These are phyloP conservation scores for Lagorchestes hirsutus DNA, from an alignment of 2,797 vertebrate genomes.

Conservation along the genomic window DNA sequence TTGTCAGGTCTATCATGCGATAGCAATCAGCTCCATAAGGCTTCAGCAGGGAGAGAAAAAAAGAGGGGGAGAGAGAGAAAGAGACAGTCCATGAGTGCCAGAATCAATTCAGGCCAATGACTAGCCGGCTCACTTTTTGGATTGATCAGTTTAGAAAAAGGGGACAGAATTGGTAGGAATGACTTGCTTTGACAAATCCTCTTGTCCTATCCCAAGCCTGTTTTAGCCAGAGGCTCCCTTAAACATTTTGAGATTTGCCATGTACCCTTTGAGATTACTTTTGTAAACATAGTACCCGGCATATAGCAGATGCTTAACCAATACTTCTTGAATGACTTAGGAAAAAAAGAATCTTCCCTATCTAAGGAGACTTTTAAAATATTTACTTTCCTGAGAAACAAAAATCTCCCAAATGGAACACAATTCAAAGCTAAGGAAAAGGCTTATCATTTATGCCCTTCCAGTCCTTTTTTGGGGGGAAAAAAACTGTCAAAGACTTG, in stretches of 20 bases:
- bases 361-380: slow-evolving; percentile 26
- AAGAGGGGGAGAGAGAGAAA: not conserved
- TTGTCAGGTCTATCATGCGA: slow-evolving; percentile 58
- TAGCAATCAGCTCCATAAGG: slow-evolving; percentile 31
- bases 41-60: slow-evolving; percentile 24
- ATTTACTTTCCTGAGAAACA: slow-evolving; percentile 49
- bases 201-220: slow-evolving; percentile 39
- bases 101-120: not conserved
- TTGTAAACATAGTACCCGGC: not conserved
- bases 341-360: slow-evolving; percentile 46
- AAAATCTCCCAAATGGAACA: slow-evolving; percentile 50
- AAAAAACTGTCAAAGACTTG: slow-evolving; percentile 72
- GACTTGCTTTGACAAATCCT: slow-evolving; percentile 39
- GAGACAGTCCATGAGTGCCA: not conserved
- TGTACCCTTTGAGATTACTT: slow-evolving; percentile 9
- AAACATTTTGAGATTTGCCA: slow-evolving; percentile 47
- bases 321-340: not conserved
- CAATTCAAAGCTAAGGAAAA: slow-evolving; percentile 49
- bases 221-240: slow-evolving; percentile 44
- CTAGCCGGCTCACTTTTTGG: slow-evolving; percentile 35
- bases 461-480: slow-evolving; percentile 36
- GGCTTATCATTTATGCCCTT: slow-evolving; percentile 61
- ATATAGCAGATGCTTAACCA: not conserved
- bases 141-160: slow-evolving; percentile 34
- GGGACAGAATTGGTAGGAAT: slow-evolving; percentile 17